A percentile compares a stretch with the other conserved stretches of the same genome.
phyloP scores from a whole-genome alignment of 2,797 vertebrate species.

The Urocyon cinereoargenteus region DNA sequence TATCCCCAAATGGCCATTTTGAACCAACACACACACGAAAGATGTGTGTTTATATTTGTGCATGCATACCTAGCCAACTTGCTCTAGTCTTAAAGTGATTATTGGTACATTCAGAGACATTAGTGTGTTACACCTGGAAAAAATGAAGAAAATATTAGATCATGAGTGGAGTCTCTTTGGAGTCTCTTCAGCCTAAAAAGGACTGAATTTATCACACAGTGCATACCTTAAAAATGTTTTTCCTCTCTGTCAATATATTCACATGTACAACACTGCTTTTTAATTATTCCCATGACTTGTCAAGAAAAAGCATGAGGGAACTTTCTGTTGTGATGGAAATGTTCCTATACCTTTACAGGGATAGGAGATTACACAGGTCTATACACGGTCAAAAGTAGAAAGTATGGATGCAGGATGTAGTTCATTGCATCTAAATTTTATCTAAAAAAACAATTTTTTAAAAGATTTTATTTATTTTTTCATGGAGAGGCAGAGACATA shows the following conservation, averaged over 20 bases:
- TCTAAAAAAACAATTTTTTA: background rate
- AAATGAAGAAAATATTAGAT: background rate
- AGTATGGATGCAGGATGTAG: background rate
- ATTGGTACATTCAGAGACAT: background rate
- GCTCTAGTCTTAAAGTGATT: background rate
- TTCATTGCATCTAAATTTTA: background rate
- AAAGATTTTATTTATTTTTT: too few relatives aligned
- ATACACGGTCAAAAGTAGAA: background rate
- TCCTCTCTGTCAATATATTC: background rate
- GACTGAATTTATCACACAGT: background rate
- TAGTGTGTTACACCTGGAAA: background rate
- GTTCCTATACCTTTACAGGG: background rate
- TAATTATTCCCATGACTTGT: background rate
- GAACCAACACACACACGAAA: background rate
- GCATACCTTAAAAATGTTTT: background rate
- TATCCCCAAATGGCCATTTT: background rate
- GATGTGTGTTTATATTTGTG: background rate
- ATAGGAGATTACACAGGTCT: background rate
- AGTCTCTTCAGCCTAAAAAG: background rate
- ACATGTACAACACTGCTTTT: background rate
- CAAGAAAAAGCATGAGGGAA: background rate
- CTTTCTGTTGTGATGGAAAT: background rate
- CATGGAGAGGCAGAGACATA: too few relatives aligned
- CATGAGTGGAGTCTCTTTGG: background rate
- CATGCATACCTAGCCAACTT: background rate